Conservation (phyloP, 1,140 invertebrate species). For the Sarcophaga peregrina region DNA sequence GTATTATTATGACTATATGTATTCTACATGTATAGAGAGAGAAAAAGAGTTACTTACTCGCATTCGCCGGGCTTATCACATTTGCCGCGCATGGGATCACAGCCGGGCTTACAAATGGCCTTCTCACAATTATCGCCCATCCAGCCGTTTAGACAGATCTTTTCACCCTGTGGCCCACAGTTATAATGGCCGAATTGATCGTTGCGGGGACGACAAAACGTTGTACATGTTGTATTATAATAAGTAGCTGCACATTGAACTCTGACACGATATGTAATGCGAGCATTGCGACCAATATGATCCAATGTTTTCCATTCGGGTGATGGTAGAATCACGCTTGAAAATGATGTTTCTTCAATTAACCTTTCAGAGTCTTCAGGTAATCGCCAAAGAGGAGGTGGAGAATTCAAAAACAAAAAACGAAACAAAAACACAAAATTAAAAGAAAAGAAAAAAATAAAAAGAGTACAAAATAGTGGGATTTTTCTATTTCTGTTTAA, state of each 20-base stretch:
- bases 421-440: conserved; percentile 11
- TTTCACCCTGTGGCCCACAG: conserved; percentile 88
- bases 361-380: conserved; percentile 73
- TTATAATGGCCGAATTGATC: conserved; percentile 95
- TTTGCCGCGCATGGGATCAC: conserved; percentile 87
- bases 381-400: conserved; percentile 56
- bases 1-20: neutral
- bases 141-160: conserved; percentile 93
- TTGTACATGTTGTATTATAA: conserved; percentile 94
- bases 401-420: neutral
- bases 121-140: conserved; percentile 91
- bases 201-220: conserved; percentile 89
- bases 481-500: conserved; percentile 24
- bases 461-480: conserved; percentile 10
- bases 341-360: conserved; percentile 90
- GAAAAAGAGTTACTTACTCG: conserved; percentile 74
- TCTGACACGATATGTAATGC: conserved; percentile 87
- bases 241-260: conserved; percentile 92
- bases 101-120: conserved; percentile 90
- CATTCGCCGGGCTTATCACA: conserved; percentile 90
- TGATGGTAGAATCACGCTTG: conserved; percentile 88
- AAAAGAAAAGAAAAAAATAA: neutral
- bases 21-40: neutral
- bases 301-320: conserved; percentile 90
- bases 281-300: conserved; percentile 79